phyloP scores from a whole-genome alignment of 2,113 vertebrate species.

The Microtus pennsylvanicus region DNA sequence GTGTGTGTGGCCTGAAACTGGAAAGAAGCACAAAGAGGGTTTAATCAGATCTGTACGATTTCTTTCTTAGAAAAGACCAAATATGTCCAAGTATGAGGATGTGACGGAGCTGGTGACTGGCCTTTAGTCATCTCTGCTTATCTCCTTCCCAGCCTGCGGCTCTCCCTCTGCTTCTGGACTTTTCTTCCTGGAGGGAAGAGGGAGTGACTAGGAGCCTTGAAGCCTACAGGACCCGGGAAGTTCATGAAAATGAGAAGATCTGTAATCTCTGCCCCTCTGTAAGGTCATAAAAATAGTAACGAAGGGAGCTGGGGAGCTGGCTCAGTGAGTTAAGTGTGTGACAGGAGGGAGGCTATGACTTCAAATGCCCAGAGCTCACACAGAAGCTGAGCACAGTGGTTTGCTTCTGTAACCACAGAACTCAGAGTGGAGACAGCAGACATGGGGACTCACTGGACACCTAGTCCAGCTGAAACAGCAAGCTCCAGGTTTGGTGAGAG shows the following conservation, averaged over 20 bases:
- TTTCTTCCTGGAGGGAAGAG: background rate
- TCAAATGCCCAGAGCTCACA: background rate
- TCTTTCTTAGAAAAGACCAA: background rate
- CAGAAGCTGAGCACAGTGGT: background rate
- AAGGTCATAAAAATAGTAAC: background rate
- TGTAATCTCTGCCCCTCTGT: too few relatives aligned
- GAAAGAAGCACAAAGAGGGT: background rate
- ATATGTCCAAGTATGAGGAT: background rate
- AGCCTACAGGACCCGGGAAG: too few relatives aligned
- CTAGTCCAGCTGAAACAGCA: background rate
- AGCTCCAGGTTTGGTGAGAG: background rate
- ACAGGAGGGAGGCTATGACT: background rate
- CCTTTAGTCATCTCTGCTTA: too few relatives aligned
- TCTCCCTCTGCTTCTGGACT: background rate
- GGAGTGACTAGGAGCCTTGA: background rate
- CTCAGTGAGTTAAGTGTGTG: background rate
- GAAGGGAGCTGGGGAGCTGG: background rate
- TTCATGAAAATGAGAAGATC: background rate
- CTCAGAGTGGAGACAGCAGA: background rate
- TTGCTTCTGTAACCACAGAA: background rate
- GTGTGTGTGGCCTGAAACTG: background rate
- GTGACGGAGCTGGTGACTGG: background rate
- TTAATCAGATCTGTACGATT: background rate
- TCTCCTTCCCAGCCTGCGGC: too few relatives aligned
- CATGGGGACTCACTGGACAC: background rate